Evolutionary conservation across 2,797 vertebrate genomes (phyloP).

Genomic region (Sebastes kiyomatsui): DNA sequence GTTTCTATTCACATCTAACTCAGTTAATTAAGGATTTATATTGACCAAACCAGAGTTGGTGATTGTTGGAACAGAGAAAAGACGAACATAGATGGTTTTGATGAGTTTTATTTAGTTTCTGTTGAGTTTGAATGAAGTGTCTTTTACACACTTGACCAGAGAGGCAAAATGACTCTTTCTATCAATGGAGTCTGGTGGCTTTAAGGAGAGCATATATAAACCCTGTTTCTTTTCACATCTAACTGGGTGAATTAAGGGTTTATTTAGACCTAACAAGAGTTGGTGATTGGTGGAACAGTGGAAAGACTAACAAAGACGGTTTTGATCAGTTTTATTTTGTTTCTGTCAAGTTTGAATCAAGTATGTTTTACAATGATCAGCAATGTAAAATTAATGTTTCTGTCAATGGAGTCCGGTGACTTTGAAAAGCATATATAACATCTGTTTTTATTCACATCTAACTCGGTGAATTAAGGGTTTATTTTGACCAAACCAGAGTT

Average conservation of each 20-base stretch:
- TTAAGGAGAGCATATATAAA: background rate
- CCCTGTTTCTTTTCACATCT: accelerated
- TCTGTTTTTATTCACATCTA: background rate
- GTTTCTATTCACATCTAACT: background rate
- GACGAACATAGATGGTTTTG: background rate
- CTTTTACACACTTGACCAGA: background rate
- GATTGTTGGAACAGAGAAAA: background rate
- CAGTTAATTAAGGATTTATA: background rate
- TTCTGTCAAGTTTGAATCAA: background rate
- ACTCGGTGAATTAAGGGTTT: background rate
- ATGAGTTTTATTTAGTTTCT: background rate
- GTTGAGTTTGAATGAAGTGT: background rate
- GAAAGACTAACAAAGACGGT: too few species aligned
- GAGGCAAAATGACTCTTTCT: background rate
- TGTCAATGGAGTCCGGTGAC: background rate
- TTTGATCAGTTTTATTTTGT: too few species aligned
- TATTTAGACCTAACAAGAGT: too few species aligned
- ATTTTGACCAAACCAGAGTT: too few species aligned
- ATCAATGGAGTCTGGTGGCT: background rate
- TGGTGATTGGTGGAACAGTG: too few species aligned
- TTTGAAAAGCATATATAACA: too few species aligned
- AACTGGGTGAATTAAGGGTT: background rate
- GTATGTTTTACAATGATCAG: background rate
- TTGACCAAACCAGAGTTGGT: background rate
- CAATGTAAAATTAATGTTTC: background rate